A percentile compares a stretch with the other conserved stretches of the same genome.
Conservation (phyloP, 2,888 invertebrate genomes). For the Drosophila multiciliata region DNA sequence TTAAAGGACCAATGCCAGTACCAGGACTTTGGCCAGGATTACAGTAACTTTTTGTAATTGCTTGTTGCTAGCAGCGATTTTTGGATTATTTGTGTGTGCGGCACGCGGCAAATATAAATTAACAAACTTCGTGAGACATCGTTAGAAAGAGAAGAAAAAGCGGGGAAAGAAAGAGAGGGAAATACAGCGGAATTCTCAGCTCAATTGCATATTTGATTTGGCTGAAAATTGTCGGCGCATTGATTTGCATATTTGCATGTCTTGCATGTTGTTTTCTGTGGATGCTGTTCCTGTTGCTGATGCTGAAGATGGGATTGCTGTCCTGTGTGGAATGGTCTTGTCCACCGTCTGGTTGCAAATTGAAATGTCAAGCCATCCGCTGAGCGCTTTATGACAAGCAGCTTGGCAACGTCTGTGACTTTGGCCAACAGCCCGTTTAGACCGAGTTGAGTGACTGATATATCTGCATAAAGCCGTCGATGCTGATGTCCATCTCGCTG, state of each 20-base stretch:
- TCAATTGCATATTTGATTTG: constrained; percentile 73
- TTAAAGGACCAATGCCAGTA: constrained; percentile 29
- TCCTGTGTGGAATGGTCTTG: constrained; percentile 37
- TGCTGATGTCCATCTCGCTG: constrained; percentile 36
- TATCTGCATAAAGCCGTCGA: constrained; percentile 66
- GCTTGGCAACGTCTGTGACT: constrained; percentile 54
- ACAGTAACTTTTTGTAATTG: constrained; percentile 82
- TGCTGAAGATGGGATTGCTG: background rate
- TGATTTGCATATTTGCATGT: constrained; percentile 78
- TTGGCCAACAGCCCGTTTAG: constrained; percentile 28
- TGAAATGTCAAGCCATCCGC: constrained; percentile 75
- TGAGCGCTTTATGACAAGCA: constrained; percentile 79
- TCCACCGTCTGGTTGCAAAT: constrained; percentile 68
- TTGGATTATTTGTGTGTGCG: constrained; percentile 59
- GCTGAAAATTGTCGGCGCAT: constrained; percentile 70
- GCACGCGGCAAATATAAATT: constrained; percentile 80
- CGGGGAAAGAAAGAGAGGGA: background rate
- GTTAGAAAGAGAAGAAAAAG: background rate
- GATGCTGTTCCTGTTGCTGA: background rate
- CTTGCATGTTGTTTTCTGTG: constrained; percentile 46
- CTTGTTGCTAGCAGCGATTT: constrained; percentile 77
- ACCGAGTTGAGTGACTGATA: constrained; percentile 68
- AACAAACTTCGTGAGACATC: constrained; percentile 72
- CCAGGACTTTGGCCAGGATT: constrained; percentile 55
- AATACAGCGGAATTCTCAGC: constrained; percentile 38